Evolutionary conservation across 2,113 vertebrate genomes (phyloP).

Genomic region (Microcebus ravelobensis): DNA sequence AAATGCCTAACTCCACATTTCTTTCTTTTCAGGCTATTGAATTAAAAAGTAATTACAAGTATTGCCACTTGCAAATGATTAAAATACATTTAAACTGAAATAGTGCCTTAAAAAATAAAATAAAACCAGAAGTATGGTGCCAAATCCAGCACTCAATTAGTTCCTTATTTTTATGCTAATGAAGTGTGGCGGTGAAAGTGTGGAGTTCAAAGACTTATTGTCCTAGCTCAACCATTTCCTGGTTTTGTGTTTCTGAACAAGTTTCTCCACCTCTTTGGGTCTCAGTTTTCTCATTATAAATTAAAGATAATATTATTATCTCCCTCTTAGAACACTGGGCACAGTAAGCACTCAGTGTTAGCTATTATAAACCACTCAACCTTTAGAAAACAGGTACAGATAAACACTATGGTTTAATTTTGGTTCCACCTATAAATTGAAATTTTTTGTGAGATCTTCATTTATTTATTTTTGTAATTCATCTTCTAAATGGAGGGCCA

Average conservation of each 20-base stretch:
- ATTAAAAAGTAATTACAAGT: constrained; percentile 1
- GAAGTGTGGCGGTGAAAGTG: not conserved
- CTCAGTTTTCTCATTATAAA: not conserved
- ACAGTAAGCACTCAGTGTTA: not conserved
- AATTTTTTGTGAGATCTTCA: not conserved
- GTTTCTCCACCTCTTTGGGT: not conserved
- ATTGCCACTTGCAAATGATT: constrained; percentile 45
- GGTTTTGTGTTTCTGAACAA: not conserved
- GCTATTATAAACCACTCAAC: not conserved
- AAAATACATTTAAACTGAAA: constrained; percentile 50
- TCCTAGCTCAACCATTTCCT: not conserved
- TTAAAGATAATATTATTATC: not conserved
- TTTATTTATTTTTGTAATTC: not conserved
- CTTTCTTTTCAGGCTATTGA: not conserved
- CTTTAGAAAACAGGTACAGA: not conserved
- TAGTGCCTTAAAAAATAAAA: constrained; percentile 22
- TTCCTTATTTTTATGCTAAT: not conserved
- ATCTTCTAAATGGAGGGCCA: not conserved
- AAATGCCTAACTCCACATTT: not conserved
- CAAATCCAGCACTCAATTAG: constrained; percentile 42
- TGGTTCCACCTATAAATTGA: not conserved
- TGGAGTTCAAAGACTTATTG: not conserved
- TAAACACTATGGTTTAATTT: not conserved
- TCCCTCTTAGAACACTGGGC: not conserved
- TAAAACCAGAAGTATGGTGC: not conserved